These are phyloP conservation scores for Argentina silus DNA, from an alignment of 2,797 vertebrate genomes.

Conservation along the genomic window DNA sequence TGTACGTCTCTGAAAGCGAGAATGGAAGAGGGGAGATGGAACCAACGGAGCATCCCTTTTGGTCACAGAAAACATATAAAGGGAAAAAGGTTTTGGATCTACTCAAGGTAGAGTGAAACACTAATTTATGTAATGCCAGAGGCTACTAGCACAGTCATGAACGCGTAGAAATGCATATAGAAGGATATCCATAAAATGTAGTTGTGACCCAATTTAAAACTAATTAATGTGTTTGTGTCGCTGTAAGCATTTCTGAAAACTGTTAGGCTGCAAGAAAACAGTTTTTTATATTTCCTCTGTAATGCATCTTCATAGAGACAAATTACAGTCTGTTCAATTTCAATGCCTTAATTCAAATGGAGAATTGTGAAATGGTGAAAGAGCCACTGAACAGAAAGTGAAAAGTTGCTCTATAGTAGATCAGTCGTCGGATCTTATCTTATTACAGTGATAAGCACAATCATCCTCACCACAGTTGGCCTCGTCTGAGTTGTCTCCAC, in stretches of 20 bases:
- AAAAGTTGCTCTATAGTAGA: no score
- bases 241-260: no score
- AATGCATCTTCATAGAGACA: no score
- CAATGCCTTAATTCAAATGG: no score
- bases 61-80: neutral
- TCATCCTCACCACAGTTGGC: slow-evolving; percentile 88
- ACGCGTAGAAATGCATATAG: neutral
- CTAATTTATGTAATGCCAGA: neutral
- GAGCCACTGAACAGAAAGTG: no score
- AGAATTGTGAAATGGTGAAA: no score
- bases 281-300: no score
- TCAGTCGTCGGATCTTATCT: neutral
- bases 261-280: no score
- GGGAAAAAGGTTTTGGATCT: neutral
- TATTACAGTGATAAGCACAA: neutral
- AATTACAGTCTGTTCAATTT: no score
- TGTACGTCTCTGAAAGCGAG: slow-evolving; percentile 86
- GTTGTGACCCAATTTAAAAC: no score
- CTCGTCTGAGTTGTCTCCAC: slow-evolving; percentile 97
- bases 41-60: neutral
- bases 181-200: no score
- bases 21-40: neutral
- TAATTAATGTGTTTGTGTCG: no score
- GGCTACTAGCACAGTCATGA: neutral
- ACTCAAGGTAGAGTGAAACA: neutral